phyloP scores from a whole-genome alignment of 2,888 invertebrate species.

The Drosophila melanosoma region DNA sequence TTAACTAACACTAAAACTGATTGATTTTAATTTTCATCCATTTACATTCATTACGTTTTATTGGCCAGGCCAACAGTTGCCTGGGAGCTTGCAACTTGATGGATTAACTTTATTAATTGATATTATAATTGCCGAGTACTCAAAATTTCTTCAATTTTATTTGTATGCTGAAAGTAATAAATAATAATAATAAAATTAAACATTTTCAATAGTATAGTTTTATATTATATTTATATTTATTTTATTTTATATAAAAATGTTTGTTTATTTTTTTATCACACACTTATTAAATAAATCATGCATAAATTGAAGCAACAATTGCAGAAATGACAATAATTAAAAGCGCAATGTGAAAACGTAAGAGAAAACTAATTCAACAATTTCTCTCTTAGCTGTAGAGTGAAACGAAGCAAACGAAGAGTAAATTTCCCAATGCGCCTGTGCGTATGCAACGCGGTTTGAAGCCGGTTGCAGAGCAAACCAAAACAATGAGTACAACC shows the following conservation, averaged over 20 bases:
- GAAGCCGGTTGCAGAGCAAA: slow-evolving; percentile 65
- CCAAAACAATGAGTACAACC: slow-evolving; percentile 64
- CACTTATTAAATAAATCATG: not conserved
- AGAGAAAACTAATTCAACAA: slow-evolving; percentile 46
- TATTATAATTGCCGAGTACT: slow-evolving; percentile 4
- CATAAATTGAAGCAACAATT: slow-evolving; percentile 8
- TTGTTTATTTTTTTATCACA: too few relatives aligned
- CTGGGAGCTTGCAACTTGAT: slow-evolving; percentile 43
- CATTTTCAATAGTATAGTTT: not conserved
- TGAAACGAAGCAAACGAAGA: slow-evolving; percentile 43
- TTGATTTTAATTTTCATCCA: slow-evolving; percentile 81
- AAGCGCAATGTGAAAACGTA: slow-evolving; percentile 38
- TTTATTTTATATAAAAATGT: too few relatives aligned
- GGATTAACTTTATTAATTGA: slow-evolving; percentile 33
- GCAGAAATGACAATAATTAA: slow-evolving; percentile 1
- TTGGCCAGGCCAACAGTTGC: slow-evolving; percentile 31
- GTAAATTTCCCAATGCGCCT: slow-evolving; percentile 59
- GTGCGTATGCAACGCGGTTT: slow-evolving; percentile 76
- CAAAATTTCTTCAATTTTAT: not conserved
- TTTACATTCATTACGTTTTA: slow-evolving; percentile 70
- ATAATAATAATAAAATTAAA: not conserved
- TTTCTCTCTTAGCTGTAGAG: slow-evolving; percentile 50
- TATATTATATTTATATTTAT: too few relatives aligned
- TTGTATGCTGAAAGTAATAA: not conserved
- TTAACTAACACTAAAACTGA: slow-evolving; percentile 82